These are phyloP conservation scores for Ctenopoma multispine DNA, from an alignment of 2,797 vertebrate genomes.

Conservation along the genomic window DNA sequence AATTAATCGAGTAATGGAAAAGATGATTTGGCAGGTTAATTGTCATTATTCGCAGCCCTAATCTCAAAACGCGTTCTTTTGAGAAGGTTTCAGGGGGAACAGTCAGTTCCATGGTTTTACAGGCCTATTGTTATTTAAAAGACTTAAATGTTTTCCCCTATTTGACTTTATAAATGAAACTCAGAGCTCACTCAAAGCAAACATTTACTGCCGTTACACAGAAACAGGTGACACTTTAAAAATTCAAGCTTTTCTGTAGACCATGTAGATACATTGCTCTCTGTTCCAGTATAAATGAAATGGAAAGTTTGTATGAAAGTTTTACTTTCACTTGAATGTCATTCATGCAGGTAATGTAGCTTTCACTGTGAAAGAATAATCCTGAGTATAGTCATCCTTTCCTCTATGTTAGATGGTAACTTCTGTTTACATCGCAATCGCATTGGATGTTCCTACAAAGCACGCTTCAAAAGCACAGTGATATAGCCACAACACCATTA, in stretches of 20 bases:
- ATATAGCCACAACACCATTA: slow-evolving; percentile 4
- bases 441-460: not conserved
- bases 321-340: slow-evolving; percentile 10
- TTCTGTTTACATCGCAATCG: not conserved
- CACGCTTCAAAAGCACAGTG: slow-evolving; percentile 29
- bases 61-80: too few relatives aligned
- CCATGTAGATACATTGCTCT: too few relatives aligned
- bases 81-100: too few relatives aligned
- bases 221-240: not conserved
- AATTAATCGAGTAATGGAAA: too few relatives aligned
- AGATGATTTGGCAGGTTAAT: too few relatives aligned
- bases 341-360: not conserved
- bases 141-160: too few relatives aligned
- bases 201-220: not conserved
- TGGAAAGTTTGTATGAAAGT: not conserved
- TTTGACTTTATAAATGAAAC: too few relatives aligned
- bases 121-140: too few relatives aligned
- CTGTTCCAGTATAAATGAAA: too few relatives aligned
- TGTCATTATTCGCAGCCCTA: too few relatives aligned
- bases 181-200: not conserved
- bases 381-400: not conserved
- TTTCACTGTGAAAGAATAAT: not conserved
- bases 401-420: not conserved
- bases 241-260: not conserved
- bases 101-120: too few relatives aligned